A percentile compares a stretch with the other conserved stretches of the same genome.
Conservation (phyloP, 2,888 invertebrate species). For the Diplazon laetatorius region DNA sequence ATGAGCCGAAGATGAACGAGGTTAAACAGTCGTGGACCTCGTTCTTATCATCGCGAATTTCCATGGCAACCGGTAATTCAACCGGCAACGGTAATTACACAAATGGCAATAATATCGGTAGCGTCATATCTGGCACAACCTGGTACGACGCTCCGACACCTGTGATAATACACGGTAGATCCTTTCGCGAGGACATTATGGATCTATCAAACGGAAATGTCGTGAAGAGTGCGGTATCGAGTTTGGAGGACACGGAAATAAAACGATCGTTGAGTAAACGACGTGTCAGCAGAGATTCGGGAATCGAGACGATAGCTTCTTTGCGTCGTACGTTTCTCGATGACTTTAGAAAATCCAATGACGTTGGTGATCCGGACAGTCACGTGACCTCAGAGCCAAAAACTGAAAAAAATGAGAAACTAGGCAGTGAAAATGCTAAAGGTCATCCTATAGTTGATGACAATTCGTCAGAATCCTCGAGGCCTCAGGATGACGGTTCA, state of each 20-base stretch:
- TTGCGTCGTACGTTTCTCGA: conserved; percentile 61
- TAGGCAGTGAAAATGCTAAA: conserved; percentile 6
- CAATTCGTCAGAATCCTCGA: neutral
- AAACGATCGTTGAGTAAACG: conserved; percentile 13
- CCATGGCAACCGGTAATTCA: conserved; percentile 39
- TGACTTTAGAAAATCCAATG: conserved; percentile 54
- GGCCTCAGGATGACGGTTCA: conserved; percentile 26
- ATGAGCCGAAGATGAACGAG: conserved; percentile 73
- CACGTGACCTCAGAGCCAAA: neutral
- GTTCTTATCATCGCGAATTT: conserved; percentile 69
- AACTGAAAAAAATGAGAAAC: conserved; percentile 14
- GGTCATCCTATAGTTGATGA: conserved; percentile 6
- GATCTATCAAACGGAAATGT: neutral
- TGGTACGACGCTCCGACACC: conserved; percentile 78
- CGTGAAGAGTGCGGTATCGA: neutral
- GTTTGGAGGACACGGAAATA: neutral
- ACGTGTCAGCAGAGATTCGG: conserved; percentile 47
- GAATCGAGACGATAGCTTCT: conserved; percentile 57
- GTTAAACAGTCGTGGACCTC: conserved; percentile 75
- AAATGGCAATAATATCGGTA: conserved; percentile 13
- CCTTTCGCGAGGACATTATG: conserved; percentile 45
- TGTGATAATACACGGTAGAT: conserved; percentile 73
- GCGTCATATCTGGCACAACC: conserved; percentile 67
- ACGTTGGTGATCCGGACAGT: neutral
- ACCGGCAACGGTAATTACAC: conserved; percentile 20